Evolutionary conservation across 2,797 vertebrate genomes (phyloP), one percentile per base, ranked within the genome.

Genomic region (Phalloptychus januarius): DNA sequence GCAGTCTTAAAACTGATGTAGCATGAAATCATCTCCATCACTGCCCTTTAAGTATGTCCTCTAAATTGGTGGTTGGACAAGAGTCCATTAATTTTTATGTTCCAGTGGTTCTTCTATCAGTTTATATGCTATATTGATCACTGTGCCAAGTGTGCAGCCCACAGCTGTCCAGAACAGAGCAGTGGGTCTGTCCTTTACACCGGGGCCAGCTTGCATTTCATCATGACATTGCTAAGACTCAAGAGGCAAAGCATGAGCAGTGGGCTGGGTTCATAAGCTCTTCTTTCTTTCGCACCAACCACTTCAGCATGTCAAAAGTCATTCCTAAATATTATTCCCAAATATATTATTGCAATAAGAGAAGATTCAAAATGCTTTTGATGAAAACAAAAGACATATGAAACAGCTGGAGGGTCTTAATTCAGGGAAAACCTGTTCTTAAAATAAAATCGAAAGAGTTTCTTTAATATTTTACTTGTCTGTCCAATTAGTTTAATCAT

Each of bases 11-110:
- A 82, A 85, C 75, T 83, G 82, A 80, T 75, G 76, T 78, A 86
- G 78, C 75, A 76, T 79, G 70, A 71, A 79, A 44, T 74, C 40
- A 28, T 33, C 76, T 79, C 74, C 45, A 45, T 82, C 69, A 45
- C 52, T 8, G 10, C 45, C 79, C 79, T 80, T 72, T 77, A 76
- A 61, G 31, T 74, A 38, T 73, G 48, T 73, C 76, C 65, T 81
- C 71, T 82, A 42, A 80, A 85, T 72, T 67, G 40, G 65, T 79
- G 76, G 72, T 85, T 80, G 65, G 83, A 54, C 63, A 72, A 79
- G 13, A 67, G 61, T 86, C 90, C 87, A 85, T 93, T 86, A 67
- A 88, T 87, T 88, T 92, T 93, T 90, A 88, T 89, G 83, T 72
- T 77, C 44, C 73, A 82, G 85, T 83, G 83, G 75, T 90, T 84